Percentiles rank a stretch among this genome's conserved stretches.
These are phyloP conservation scores for Pteronura brasiliensis DNA, from an alignment of 2,113 vertebrate genomes.

Conservation along the genomic window DNA sequence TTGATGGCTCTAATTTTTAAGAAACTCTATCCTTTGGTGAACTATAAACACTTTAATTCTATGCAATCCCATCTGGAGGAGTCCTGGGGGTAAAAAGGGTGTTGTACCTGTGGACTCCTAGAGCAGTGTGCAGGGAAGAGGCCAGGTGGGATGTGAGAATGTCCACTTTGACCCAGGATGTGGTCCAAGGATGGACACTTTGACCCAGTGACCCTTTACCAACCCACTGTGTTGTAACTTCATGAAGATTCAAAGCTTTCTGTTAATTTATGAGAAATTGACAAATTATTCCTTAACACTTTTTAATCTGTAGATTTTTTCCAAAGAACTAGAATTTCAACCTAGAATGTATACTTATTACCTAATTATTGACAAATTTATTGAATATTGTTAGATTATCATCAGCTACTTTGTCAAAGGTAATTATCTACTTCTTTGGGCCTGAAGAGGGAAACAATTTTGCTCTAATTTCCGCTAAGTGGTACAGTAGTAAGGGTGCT, in stretches of 20 bases:
- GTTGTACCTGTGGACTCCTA: neutral
- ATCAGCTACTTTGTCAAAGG: neutral
- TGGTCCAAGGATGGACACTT: neutral
- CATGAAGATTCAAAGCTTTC: neutral
- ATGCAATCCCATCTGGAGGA: neutral
- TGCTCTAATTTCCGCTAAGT: neutral
- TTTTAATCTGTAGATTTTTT: neutral
- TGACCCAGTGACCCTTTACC: neutral
- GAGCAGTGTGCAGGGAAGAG: neutral
- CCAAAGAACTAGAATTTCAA: neutral
- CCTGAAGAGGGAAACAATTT: conserved; percentile 4
- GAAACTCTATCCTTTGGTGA: neutral
- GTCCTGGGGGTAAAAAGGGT: neutral
- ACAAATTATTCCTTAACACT: neutral
- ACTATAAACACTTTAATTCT: neutral
- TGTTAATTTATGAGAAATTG: neutral
- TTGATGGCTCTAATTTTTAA: neutral
- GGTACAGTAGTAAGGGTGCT: conserved; percentile 32
- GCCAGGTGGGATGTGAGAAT: neutral
- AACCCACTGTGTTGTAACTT: neutral
- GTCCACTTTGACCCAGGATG: neutral
- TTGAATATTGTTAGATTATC: conserved; percentile 1
- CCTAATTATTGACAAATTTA: neutral
- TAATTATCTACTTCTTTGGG: neutral
- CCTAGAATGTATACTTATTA: neutral